Percentiles rank a stretch among this genome's conserved stretches.
Conservation (phyloP, 2,797 vertebrate genomes). For the Mionectes olivaceus region DNA sequence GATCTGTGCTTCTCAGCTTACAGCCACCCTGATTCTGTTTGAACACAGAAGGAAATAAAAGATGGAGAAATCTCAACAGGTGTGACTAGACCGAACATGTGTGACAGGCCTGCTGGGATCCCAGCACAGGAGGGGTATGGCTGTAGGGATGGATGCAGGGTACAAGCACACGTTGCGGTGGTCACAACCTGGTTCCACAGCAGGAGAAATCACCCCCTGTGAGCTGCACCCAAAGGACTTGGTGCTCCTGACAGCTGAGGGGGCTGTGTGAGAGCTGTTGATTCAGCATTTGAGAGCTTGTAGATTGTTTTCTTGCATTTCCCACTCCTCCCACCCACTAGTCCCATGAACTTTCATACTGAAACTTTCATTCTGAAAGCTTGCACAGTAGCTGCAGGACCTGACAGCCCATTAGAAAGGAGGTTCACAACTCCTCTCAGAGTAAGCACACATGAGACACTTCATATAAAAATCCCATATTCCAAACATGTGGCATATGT, state of each 20-base stretch:
- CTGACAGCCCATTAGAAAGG: background rate
- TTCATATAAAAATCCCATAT: background rate
- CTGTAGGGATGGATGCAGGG: background rate
- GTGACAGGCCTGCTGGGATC: background rate
- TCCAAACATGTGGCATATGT: background rate
- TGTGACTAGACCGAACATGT: background rate
- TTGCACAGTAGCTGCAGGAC: background rate
- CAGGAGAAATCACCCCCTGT: background rate
- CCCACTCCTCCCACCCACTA: no score
- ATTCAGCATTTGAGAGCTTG: background rate
- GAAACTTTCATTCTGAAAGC: background rate
- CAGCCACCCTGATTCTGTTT: background rate
- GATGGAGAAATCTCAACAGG: background rate
- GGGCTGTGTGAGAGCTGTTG: background rate
- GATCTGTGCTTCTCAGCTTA: accelerated
- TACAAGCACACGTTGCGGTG: background rate
- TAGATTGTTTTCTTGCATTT: background rate
- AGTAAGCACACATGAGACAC: background rate
- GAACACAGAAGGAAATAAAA: background rate
- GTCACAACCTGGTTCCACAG: background rate
- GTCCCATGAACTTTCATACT: background rate
- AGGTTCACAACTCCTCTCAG: background rate
- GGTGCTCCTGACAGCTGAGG: background rate
- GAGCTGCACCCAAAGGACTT: background rate
- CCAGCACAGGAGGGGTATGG: background rate